Evolutionary conservation across 2,888 invertebrate genomes (phyloP), one percentile per base, ranked within the genome.

Genomic region (Cyrtodaria siliqua): DNA sequence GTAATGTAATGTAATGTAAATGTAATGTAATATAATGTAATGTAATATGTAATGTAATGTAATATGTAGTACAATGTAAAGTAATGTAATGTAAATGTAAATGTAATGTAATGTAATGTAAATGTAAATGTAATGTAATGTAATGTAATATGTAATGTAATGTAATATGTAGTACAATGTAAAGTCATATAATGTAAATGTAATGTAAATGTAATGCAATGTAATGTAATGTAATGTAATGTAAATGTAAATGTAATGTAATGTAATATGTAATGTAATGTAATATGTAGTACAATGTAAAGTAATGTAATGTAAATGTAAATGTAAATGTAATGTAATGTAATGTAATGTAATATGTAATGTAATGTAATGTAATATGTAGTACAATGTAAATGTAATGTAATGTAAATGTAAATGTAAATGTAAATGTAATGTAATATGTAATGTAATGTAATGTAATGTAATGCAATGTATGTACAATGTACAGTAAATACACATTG

Each of bases 371-470:
- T 4, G 50, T 50, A 18, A 50, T 33, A 3, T 12, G n/a, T n/a
- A n/a, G n/a, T n/a, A n/a, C n/a, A n/a, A n/a, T n/a, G n/a, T 24
- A 52, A 55, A 55, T 24, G 55, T 27, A 55, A 33, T 33, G 33
- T 33, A 8, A 33, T 33, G 33, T 33, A 33, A 33, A n/a, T n/a
- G n/a, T n/a, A n/a, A n/a, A 52, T 23, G 52, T 52, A 23, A 52
- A 6, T 23, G 24, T 24, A 52, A 55, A 55, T 24, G 55, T 27
- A 55, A 33, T 33, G 33, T 33, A 8, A 33, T 33, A 33, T 16
- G n/a, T 18, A 55, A 23, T 52, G 4, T 9, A 18, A 52, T 52
- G 52, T 52, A 33, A 33, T 33, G 33, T 33, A 33, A 33, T 33
- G 33, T 12, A 33, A 33, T 33, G 33, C 23, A 8, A 4, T 33